Conservation (phyloP, 2,888 invertebrate genomes). For the Sialis lutaria region DNA sequence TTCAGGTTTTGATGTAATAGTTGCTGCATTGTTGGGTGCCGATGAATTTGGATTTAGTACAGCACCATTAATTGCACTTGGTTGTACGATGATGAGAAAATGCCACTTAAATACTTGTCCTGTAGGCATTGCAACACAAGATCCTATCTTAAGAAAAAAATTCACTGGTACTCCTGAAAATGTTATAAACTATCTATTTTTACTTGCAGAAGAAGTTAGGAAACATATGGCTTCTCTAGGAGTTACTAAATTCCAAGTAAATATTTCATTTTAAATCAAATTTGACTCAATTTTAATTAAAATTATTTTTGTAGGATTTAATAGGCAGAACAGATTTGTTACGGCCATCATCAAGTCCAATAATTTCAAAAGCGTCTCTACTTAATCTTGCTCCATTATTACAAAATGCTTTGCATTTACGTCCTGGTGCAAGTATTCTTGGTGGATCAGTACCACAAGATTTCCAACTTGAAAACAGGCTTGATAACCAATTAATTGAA, state of each 20-base stretch:
- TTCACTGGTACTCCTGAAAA: constrained; percentile 97
- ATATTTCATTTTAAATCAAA: background rate
- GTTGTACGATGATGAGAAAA: constrained; percentile 99
- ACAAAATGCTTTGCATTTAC: constrained; percentile 74
- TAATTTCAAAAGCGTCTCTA: constrained; percentile 50
- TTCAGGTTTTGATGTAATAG: constrained; percentile 79
- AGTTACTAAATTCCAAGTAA: constrained; percentile 56
- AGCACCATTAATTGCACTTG: constrained; percentile 91
- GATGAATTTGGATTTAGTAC: constrained; percentile 99
- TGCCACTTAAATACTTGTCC: constrained; percentile 99
- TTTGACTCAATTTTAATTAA: background rate
- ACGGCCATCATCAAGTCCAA: constrained; percentile 42
- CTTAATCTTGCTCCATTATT: constrained; percentile 74
- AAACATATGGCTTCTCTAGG: constrained; percentile 83
- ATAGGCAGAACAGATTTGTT: constrained; percentile 84
- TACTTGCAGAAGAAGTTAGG: constrained; percentile 94
- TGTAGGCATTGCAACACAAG: constrained; percentile 97
- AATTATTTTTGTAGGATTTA: constrained; percentile 37
- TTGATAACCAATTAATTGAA: constrained; percentile 64
- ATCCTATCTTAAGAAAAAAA: constrained; percentile 85
- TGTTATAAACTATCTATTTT: constrained; percentile 92
- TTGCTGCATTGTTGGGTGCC: constrained; percentile 89
- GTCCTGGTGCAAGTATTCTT: constrained; percentile 77
- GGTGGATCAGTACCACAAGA: constrained; percentile 81
- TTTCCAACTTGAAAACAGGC: constrained; percentile 68